Evolutionary conservation across 1,140 invertebrate genomes (phyloP).

Genomic region (Sitophilus oryzae): DNA sequence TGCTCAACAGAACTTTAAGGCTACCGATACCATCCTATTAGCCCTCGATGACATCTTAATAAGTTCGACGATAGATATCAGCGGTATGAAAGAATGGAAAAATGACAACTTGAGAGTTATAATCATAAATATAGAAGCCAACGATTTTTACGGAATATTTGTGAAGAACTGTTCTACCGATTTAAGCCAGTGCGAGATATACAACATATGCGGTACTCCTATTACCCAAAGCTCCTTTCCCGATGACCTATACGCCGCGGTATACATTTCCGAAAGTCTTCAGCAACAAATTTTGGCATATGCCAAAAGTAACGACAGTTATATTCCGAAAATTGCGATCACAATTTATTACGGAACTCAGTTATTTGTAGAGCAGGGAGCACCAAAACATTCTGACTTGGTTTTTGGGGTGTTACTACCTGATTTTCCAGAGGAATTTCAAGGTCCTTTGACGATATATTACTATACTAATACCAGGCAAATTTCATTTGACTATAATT

Average conservation of each 20-base stretch:
- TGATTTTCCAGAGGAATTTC: conserved; percentile 5
- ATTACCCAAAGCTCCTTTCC: neutral
- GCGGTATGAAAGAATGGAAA: neutral
- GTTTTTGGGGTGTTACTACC: conserved; percentile 18
- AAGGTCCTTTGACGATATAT: conserved; percentile 13
- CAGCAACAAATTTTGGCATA: conserved; percentile 12
- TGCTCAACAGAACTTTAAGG: conserved; percentile 20
- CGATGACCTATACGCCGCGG: conserved; percentile 1
- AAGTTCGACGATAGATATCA: too few relatives aligned
- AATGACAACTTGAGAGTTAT: conserved; percentile 8
- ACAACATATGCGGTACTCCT: neutral
- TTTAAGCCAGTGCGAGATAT: neutral
- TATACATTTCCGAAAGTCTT: conserved; percentile 5
- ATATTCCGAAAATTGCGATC: conserved; percentile 12
- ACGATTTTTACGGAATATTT: neutral
- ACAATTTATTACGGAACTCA: conserved; percentile 16
- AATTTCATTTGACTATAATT: conserved; percentile 2
- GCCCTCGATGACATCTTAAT: conserved; percentile 7
- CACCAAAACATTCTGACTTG: conserved; percentile 1
- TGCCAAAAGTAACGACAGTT: neutral
- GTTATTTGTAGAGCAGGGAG: conserved; percentile 7
- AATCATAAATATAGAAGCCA: neutral
- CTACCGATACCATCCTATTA: conserved; percentile 15
- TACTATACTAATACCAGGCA: neutral
- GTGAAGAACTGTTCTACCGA: conserved; percentile 9